Conservation (phyloP, 2,888 invertebrate species). For the Pasiphila rectangulata region DNA sequence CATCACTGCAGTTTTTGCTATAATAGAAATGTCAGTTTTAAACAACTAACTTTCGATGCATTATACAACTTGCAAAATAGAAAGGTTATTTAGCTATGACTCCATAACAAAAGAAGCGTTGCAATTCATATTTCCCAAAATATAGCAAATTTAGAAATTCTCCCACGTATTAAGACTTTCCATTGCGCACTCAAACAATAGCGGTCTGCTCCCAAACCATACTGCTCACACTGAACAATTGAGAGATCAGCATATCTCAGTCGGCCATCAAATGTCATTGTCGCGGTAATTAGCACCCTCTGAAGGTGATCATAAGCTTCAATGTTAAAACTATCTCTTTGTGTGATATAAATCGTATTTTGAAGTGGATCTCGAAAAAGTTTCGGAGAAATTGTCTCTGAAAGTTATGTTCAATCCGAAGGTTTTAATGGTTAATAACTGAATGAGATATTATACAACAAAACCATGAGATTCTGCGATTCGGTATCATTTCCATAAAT, state of each 20-base stretch:
- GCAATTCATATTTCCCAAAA: constrained; percentile 10
- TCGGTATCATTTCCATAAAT: not conserved
- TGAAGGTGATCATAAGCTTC: constrained; percentile 22
- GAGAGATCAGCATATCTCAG: constrained; percentile 62
- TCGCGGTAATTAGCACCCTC: constrained; percentile 52
- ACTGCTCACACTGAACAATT: constrained; percentile 62
- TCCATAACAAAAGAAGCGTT: constrained; percentile 1
- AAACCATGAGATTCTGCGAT: not conserved
- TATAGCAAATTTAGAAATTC: constrained; percentile 24
- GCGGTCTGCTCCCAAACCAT: constrained; percentile 42
- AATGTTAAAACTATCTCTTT: constrained; percentile 18
- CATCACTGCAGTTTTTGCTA: too few relatives aligned
- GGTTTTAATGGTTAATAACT: constrained; percentile 3
- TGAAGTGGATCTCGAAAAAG: constrained; percentile 9
- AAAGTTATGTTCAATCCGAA: too few relatives aligned
- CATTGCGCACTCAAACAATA: constrained; percentile 49
- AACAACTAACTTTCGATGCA: too few relatives aligned
- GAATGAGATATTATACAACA: not conserved
- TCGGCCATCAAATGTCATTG: constrained; percentile 67
- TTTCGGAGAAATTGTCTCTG: constrained; percentile 7
- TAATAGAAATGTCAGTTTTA: too few relatives aligned
- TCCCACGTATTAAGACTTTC: constrained; percentile 46
- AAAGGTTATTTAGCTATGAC: constrained; percentile 9
- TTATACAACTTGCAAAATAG: constrained; percentile 1
- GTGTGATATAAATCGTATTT: constrained; percentile 4